phyloP scores from a whole-genome alignment of 2,113 vertebrate species.

The Cebus imitator region DNA sequence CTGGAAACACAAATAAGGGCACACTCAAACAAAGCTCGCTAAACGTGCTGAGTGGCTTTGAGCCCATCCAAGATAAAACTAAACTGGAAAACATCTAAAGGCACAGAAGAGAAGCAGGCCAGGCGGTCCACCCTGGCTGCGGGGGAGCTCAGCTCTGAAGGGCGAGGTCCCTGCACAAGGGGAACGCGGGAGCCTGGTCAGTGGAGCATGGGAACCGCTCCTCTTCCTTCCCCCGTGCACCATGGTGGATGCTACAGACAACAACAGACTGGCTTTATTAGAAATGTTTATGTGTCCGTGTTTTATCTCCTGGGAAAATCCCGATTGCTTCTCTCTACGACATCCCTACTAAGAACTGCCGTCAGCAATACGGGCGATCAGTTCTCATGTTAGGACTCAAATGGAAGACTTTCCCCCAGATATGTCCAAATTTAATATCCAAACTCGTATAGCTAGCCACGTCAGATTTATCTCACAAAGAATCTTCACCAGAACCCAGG shows the following conservation, averaged over 20 bases:
- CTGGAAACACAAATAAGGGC: not conserved
- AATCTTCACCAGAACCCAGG: not conserved
- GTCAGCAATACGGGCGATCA: not conserved
- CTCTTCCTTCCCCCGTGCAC: rapidly evolving
- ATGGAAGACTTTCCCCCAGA: not conserved
- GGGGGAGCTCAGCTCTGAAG: not conserved
- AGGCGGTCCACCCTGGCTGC: rapidly evolving
- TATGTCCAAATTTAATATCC: not conserved
- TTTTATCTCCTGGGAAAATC: not conserved
- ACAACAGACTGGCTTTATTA: not conserved
- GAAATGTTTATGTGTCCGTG: not conserved
- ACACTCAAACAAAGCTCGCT: not conserved
- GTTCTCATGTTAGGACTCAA: not conserved
- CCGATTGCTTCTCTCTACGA: not conserved
- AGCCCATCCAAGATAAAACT: not conserved
- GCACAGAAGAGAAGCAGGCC: too few species aligned
- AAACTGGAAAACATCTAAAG: not conserved
- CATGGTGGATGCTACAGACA: rapidly evolving
- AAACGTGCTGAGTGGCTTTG: not conserved
- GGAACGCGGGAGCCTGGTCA: rapidly evolving
- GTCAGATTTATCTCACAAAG: not conserved
- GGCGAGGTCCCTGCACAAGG: too few species aligned
- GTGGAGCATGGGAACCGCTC: rapidly evolving
- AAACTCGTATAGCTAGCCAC: not conserved
- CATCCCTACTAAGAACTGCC: not conserved